Percentiles rank a stretch among this genome's conserved stretches.
Conservation (phyloP, 2,113 vertebrate genomes). For the Chaenogobius annularis region DNA sequence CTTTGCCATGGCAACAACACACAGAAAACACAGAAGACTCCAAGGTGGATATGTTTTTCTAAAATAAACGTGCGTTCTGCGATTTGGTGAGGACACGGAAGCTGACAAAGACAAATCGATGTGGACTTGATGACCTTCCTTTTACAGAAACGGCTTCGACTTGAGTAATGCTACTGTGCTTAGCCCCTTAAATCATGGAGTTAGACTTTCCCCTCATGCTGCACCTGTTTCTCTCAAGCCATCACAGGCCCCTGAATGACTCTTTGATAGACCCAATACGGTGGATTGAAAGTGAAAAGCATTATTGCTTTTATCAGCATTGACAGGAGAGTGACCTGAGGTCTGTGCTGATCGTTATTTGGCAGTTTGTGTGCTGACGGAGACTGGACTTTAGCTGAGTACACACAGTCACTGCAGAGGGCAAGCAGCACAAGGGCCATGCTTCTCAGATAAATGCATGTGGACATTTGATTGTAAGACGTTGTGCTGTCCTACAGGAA, state of each 20-base stretch:
- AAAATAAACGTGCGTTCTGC: conserved; percentile 4
- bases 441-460: conserved; percentile 31
- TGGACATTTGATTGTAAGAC: conserved; percentile 48
- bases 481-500: conserved; percentile 59
- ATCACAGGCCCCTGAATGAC: neutral
- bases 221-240: neutral
- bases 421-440: conserved; percentile 34
- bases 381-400: conserved; percentile 17
- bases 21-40: conserved; percentile 9
- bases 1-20: conserved; percentile 43
- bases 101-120: conserved; percentile 37
- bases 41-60: neutral
- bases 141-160: conserved; percentile 10
- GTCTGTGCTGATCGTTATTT: conserved; percentile 49
- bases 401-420: conserved; percentile 28
- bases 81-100: conserved; percentile 16
- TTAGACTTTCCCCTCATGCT: neutral
- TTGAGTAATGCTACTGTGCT: conserved; percentile 1
- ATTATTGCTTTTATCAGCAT: conserved; percentile 38
- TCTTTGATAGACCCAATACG: neutral
- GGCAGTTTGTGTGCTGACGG: conserved; percentile 49
- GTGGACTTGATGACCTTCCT: conserved; percentile 35
- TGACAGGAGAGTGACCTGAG: conserved; percentile 29
- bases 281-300: conserved; percentile 9
- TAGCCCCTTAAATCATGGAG: neutral